These are phyloP conservation scores for Mimachlamys varia DNA, from an alignment of 2,888 invertebrate genomes.

Conservation along the genomic window DNA sequence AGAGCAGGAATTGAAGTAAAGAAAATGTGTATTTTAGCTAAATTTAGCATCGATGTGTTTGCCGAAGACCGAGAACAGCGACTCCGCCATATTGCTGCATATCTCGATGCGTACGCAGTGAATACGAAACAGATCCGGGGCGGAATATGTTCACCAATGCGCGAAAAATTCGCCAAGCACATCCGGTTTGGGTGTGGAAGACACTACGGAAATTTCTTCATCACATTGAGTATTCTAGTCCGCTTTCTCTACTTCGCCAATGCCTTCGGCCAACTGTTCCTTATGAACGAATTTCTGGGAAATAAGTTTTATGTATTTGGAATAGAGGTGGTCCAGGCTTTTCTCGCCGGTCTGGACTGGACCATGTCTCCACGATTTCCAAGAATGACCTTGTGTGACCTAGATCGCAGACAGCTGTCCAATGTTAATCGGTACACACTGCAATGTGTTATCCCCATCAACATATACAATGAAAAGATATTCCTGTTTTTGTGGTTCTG, in stretches of 20 bases:
- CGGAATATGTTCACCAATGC: constrained; percentile 43
- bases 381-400: constrained; percentile 63
- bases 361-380: constrained; percentile 60
- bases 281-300: constrained; percentile 51
- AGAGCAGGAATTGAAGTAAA: constrained; percentile 49
- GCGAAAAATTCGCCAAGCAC: constrained; percentile 36
- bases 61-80: constrained; percentile 66
- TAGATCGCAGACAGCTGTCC: constrained; percentile 58
- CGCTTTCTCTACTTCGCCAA: constrained; percentile 45
- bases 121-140: constrained; percentile 40
- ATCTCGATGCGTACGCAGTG: constrained; percentile 58
- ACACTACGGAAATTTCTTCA: constrained; percentile 52
- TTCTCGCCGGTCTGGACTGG: constrained; percentile 50
- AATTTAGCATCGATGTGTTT: constrained; percentile 63
- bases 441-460: constrained; percentile 64
- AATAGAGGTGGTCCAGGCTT: constrained; percentile 49
- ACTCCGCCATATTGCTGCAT: constrained; percentile 65
- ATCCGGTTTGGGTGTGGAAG: constrained; percentile 45
- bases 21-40: constrained; percentile 56
- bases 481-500: constrained; percentile 66
- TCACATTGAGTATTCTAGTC: constrained; percentile 39
- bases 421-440: constrained; percentile 60
- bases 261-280: constrained; percentile 49
- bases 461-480: constrained; percentile 62
- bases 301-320: constrained; percentile 53